A percentile compares a stretch with the other conserved stretches of the same genome.
phyloP scores from a whole-genome alignment of 2,113 vertebrate genomes.

The Elephas maximus region DNA sequence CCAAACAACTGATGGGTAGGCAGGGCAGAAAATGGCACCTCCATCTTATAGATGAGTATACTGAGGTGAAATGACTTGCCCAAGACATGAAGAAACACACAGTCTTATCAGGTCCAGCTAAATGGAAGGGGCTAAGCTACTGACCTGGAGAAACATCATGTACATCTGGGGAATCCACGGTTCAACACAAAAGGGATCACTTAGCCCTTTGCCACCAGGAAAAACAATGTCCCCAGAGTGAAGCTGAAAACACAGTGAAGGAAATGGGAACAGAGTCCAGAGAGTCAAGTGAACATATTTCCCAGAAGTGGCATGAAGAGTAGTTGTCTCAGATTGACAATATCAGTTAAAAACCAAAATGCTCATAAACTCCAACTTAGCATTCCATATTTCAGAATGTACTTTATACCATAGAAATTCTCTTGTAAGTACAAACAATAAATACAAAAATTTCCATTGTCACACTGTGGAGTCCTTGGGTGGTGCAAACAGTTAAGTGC shows the following conservation, averaged over 20 bases:
- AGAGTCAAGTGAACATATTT: not conserved
- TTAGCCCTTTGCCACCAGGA: not conserved
- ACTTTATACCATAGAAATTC: not conserved
- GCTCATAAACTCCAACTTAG: not conserved
- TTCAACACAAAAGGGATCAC: not conserved
- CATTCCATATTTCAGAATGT: not conserved
- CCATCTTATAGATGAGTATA: not conserved
- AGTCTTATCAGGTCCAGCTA: not conserved
- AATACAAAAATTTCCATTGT: not conserved
- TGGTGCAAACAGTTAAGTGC: not conserved
- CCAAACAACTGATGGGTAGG: not conserved
- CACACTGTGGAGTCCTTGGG: not conserved
- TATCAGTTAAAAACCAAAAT: not conserved
- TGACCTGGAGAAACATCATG: not conserved
- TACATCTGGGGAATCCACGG: not conserved
- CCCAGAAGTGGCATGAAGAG: not conserved
- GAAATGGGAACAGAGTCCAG: too few relatives aligned
- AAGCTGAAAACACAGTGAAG: not conserved
- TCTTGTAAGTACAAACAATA: not conserved
- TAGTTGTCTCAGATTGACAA: not conserved
- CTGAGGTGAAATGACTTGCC: not conserved
- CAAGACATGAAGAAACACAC: too few relatives aligned
- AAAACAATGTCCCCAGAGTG: not conserved
- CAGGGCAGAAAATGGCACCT: not conserved
- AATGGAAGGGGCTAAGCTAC: not conserved